Percentiles rank a stretch among this genome's conserved stretches.
phyloP scores from a whole-genome alignment of 2,888 invertebrate species.

The Drosophila rubida region DNA sequence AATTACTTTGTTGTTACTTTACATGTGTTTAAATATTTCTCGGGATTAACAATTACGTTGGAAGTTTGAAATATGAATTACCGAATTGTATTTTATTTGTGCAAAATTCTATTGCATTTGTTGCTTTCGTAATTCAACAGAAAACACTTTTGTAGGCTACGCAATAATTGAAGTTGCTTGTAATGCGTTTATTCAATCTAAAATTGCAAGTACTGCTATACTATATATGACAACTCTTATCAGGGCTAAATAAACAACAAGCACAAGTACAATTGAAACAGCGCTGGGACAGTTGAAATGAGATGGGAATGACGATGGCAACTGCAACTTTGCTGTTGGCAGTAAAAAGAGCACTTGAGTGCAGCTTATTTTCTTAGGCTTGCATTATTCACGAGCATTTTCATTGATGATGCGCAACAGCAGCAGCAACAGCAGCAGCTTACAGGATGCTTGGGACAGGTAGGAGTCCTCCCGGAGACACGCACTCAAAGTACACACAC shows the following conservation, averaged over 20 bases:
- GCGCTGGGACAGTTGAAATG: neutral
- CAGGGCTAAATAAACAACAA: constrained; percentile 1
- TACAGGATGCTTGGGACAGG: constrained; percentile 43
- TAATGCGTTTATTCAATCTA: neutral
- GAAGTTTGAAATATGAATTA: no score
- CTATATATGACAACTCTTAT: neutral
- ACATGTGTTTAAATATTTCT: neutral
- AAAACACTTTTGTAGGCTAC: no score
- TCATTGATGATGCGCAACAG: constrained; percentile 70
- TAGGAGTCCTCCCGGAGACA: constrained; percentile 43
- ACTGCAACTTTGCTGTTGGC: constrained; percentile 28
- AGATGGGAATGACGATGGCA: neutral
- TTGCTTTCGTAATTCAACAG: no score
- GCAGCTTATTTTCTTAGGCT: constrained; percentile 80
- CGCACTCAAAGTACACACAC: constrained; percentile 43
- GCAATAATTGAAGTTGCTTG: no score
- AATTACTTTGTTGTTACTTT: constrained; percentile 19
- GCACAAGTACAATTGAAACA: neutral
- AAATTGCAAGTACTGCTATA: neutral
- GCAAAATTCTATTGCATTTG: no score
- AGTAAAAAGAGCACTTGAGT: constrained; percentile 67
- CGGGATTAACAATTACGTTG: no score
- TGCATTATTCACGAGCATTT: constrained; percentile 78
- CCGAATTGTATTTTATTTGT: no score
- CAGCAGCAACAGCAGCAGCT: constrained; percentile 23